Evolutionary conservation across 2,797 vertebrate species (phyloP), one percentile per base, ranked within the genome.

Genomic region (Sebastes taczanowskii): DNA sequence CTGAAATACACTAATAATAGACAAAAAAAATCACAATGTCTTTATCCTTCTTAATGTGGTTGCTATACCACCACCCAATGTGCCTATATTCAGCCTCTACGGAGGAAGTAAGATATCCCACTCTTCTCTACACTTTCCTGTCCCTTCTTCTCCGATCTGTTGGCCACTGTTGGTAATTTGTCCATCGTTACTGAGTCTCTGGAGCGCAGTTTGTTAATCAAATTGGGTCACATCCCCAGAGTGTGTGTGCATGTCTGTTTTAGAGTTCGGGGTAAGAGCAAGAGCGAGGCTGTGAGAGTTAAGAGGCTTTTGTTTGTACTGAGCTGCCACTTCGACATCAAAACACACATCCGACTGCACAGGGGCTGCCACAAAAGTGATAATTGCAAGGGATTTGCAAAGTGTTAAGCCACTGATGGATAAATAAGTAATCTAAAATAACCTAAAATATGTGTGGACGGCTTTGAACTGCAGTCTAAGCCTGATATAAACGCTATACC

Each of bases 151-250:
- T 86, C 87, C 88, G 86, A 91, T 84, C 71, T 72, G 69, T 58
- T 11, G 53, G 60, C 71, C 61, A 73, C 71, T 77, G 38, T 62
- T 59, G 78, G 69, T 85, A 77, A 86, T 86, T 80, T 87, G 79
- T 87, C 88, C 72, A 69, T 80, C 29, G 65, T 84, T 64, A 58
- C 58, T 9, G 11, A 68, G 80, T 87, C 88, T 90, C 86, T 69
- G 49, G 77, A 86, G 89, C 85, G 81, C 81, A 84, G 84, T 92
- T 91, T 88, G 87, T 81, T 89, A 87, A 91, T 92, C 84, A 90
- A 88, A 92, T 80, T 88, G 83, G 88, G 92, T 91, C 84, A 88
- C 59, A 66, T 92, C 85, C 81, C 83, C 38, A 11, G 74, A 74
- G 90, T 71, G 60, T 64, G 58, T 64, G 53, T 67, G 81, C 56